These are phyloP conservation scores for Scylla paramamosain DNA, from an alignment of 1,140 invertebrate genomes.

Conservation along the genomic window DNA sequence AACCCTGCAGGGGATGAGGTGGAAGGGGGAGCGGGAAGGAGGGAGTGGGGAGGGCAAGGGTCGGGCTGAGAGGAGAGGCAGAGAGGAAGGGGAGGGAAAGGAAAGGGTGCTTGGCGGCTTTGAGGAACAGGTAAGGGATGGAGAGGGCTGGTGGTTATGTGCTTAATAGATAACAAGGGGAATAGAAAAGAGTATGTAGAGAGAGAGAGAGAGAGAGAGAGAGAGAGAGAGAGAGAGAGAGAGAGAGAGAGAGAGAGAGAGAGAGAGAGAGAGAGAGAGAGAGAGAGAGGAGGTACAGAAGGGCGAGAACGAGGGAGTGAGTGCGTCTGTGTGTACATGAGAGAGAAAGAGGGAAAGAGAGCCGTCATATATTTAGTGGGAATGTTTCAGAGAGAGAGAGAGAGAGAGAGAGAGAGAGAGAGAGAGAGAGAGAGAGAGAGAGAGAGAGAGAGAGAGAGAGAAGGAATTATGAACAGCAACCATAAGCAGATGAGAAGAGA, in stretches of 20 bases:
- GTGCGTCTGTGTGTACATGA: background rate
- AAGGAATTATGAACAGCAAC: background rate
- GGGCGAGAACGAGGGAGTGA: background rate
- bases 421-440: slow-evolving; percentile 37
- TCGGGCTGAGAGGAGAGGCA: background rate
- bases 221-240: background rate
- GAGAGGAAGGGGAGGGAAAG: background rate
- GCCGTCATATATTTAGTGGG: background rate
- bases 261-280: background rate
- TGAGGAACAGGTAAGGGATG: too few species aligned
- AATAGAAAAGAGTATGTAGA: too few species aligned
- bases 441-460: background rate
- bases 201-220: background rate
- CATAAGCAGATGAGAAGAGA: background rate
- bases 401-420: slow-evolving; percentile 13
- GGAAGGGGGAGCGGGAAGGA: background rate
- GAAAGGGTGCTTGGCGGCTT: too few species aligned
- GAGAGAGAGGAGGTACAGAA: background rate
- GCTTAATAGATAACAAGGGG: too few species aligned
- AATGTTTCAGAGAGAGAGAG: background rate
- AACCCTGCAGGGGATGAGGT: slow-evolving; percentile 5
- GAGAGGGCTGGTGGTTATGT: too few species aligned
- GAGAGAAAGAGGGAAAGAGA: background rate
- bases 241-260: slow-evolving; percentile 11
- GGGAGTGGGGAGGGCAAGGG: background rate